A percentile compares a stretch with the other conserved stretches of the same genome.
Evolutionary conservation across 2,888 invertebrate species (phyloP).

Genomic region (Andricus curvator): DNA sequence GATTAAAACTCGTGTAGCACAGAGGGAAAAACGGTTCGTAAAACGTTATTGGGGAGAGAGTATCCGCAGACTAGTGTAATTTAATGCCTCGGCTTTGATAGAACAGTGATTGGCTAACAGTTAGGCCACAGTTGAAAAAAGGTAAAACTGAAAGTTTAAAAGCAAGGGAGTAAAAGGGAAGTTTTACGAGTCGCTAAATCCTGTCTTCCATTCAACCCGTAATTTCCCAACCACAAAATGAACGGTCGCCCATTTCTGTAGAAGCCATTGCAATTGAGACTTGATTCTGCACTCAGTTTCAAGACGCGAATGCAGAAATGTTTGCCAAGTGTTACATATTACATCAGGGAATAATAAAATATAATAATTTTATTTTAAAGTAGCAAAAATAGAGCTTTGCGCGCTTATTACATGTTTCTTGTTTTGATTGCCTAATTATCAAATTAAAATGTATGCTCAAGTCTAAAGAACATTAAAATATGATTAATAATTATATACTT

Average conservation of each 20-base stretch:
- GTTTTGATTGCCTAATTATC: too few relatives aligned
- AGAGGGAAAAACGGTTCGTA: background rate
- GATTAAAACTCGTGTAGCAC: slow-evolving; percentile 22
- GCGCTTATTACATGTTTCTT: too few relatives aligned
- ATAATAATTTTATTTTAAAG: background rate
- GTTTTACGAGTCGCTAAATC: slow-evolving; percentile 59
- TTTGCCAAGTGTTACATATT: background rate
- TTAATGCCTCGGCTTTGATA: slow-evolving; percentile 22
- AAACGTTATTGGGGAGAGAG: slow-evolving; percentile 11
- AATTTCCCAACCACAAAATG: slow-evolving; percentile 62
- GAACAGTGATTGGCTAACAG: slow-evolving; percentile 29
- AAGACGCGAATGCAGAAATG: background rate
- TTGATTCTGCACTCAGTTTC: background rate
- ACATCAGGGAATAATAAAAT: background rate
- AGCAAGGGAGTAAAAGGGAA: slow-evolving; percentile 46
- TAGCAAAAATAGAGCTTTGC: too few relatives aligned
- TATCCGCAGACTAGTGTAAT: slow-evolving; percentile 13
- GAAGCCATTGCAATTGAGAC: background rate
- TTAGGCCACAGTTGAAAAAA: slow-evolving; percentile 36
- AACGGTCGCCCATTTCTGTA: slow-evolving; percentile 43
- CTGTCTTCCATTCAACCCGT: slow-evolving; percentile 55
- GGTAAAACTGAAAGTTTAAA: slow-evolving; percentile 40
- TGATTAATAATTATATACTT: too few relatives aligned
- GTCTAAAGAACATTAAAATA: too few relatives aligned
- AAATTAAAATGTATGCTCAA: too few relatives aligned